Percentiles rank a stretch among this genome's conserved stretches.
phyloP scores from a whole-genome alignment of 2,888 invertebrate genomes.

The Drosophila dives region DNA sequence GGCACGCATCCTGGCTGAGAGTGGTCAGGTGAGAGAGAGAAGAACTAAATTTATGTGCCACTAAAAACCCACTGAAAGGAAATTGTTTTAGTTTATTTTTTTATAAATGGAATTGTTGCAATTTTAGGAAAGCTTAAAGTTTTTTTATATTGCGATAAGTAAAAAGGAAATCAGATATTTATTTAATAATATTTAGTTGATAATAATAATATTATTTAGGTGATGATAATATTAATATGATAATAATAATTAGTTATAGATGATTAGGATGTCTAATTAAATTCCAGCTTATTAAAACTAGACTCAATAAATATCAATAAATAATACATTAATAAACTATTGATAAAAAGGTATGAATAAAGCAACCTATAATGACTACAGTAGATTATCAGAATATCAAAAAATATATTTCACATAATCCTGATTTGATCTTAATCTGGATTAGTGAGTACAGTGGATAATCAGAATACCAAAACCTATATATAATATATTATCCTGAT shows the following conservation, averaged over 20 bases:
- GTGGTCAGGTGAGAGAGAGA: not conserved
- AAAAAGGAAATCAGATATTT: not conserved
- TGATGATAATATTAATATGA: no score
- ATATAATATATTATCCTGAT: not conserved
- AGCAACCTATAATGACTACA: not conserved
- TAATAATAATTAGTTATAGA: not conserved
- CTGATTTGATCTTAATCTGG: no score
- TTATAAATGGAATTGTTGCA: not conserved
- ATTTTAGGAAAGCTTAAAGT: not conserved
- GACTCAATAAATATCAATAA: not conserved
- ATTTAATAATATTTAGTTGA: not conserved
- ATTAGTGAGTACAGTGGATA: not conserved
- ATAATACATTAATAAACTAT: not conserved
- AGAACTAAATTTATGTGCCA: not conserved
- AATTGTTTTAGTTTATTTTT: not conserved
- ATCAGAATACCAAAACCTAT: not conserved
- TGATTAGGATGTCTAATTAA: not conserved
- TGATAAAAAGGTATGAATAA: not conserved
- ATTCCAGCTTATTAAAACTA: not conserved
- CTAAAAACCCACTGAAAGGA: not conserved
- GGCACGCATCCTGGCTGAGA: conserved; percentile 43
- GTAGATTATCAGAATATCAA: not conserved
- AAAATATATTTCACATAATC: not conserved
- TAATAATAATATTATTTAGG: no score
- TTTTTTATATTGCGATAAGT: not conserved